Conservation (phyloP, 2,797 vertebrate genomes). For the Cheirogaleus major region DNA sequence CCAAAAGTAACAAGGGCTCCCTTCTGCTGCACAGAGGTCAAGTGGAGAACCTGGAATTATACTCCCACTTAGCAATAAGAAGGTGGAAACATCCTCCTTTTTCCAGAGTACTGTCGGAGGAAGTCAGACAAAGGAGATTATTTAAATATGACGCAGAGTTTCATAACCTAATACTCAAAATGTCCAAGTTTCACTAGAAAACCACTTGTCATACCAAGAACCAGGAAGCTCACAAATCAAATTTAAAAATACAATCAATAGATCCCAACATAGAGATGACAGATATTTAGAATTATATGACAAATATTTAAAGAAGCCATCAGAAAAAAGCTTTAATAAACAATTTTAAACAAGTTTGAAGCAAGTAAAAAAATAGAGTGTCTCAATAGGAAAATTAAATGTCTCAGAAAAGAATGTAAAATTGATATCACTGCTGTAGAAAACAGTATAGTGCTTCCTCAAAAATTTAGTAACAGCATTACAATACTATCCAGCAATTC, state of each 20-base stretch:
- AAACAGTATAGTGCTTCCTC: background rate
- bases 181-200: background rate
- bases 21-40: background rate
- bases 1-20: background rate
- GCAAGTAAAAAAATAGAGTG: background rate
- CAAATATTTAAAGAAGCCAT: background rate
- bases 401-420: background rate
- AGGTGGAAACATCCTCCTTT: background rate
- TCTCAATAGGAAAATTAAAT: background rate
- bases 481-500: background rate
- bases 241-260: background rate
- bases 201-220: background rate
- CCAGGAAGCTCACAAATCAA: background rate
- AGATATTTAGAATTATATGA: background rate
- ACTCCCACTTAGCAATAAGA: background rate
- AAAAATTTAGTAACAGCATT: background rate
- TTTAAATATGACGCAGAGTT: background rate
- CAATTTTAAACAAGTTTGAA: background rate
- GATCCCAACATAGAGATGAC: background rate
- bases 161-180: background rate
- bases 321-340: background rate
- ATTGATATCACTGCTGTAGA: background rate
- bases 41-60: background rate
- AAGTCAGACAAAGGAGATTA: background rate
- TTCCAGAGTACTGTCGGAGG: background rate